Conservation (phyloP, 2,888 invertebrate genomes). For the Axea sp. region DNA sequence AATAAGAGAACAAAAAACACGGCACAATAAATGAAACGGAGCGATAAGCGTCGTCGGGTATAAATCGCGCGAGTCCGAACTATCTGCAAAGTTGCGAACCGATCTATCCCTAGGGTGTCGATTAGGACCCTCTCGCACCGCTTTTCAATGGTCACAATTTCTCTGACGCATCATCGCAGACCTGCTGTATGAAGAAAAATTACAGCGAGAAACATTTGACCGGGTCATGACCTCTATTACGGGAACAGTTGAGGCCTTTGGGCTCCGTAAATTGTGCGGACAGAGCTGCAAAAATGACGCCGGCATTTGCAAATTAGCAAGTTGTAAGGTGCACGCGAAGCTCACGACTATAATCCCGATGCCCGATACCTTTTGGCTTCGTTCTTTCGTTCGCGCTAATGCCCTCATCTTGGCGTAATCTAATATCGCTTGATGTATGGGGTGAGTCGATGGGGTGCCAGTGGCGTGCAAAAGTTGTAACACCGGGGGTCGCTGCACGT, state of each 20-base stretch:
- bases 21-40: conserved; percentile 21
- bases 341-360: conserved; percentile 53
- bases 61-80: conserved; percentile 7
- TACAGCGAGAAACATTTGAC: conserved; percentile 52
- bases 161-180: conserved; percentile 10
- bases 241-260: conserved; percentile 44
- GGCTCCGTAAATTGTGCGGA: conserved; percentile 54
- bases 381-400: conserved; percentile 65
- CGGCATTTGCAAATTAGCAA: conserved; percentile 59
- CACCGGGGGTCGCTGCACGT: conserved; percentile 72
- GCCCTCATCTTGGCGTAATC: conserved; percentile 73
- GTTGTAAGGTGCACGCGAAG: conserved; percentile 35
- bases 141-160: conserved; percentile 36
- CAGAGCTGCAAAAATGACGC: conserved; percentile 46
- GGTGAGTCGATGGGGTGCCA: conserved; percentile 72
- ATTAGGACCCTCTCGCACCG: conserved; percentile 17
- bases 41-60: conserved; percentile 19
- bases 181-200: conserved; percentile 24
- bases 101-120: conserved; percentile 27
- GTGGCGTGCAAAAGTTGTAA: conserved; percentile 72
- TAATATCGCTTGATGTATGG: conserved; percentile 76
- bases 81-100: conserved; percentile 3
- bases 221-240: conserved; percentile 57
- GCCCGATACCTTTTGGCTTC: conserved; percentile 35
- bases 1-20: conserved; percentile 22